Conservation (phyloP, 2,797 vertebrate genomes). For the Sternotherus odoratus region DNA sequence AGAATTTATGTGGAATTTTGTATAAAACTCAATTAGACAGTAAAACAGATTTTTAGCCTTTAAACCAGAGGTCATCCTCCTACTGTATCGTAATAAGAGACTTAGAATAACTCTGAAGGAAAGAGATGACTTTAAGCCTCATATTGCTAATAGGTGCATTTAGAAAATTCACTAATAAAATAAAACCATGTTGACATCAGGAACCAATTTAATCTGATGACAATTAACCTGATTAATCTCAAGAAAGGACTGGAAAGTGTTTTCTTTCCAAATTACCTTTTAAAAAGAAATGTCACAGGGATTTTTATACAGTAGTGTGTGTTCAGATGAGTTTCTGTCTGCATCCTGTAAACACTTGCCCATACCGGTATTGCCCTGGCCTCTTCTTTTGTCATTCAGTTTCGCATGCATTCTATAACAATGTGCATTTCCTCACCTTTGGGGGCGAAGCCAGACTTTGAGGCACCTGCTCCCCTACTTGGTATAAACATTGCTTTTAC, state of each 20-base stretch:
- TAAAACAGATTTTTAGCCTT: slow-evolving; percentile 68
- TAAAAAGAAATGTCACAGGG: neutral
- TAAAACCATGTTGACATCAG: slow-evolving; percentile 13
- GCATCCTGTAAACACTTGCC: no score
- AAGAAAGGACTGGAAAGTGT: slow-evolving; percentile 33
- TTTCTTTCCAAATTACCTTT: slow-evolving; percentile 39
- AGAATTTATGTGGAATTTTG: slow-evolving; percentile 50
- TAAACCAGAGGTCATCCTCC: slow-evolving; percentile 59
- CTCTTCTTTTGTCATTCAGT: no score
- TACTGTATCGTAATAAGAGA: slow-evolving; percentile 57
- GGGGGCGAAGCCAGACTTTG: no score
- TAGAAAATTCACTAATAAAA: slow-evolving; percentile 54
- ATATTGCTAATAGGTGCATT: slow-evolving; percentile 3
- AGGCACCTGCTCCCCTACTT: no score
- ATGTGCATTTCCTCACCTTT: no score
- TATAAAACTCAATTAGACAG: slow-evolving; percentile 60
- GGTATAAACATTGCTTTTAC: no score
- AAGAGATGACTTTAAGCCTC: slow-evolving; percentile 48
- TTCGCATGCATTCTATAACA: no score
- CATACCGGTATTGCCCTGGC: no score
- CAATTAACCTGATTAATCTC: slow-evolving; percentile 66
- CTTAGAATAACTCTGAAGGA: slow-evolving; percentile 28
- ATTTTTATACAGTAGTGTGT: neutral
- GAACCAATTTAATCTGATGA: slow-evolving; percentile 40
- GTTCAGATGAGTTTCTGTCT: no score